Percentiles rank a stretch among this genome's conserved stretches.
Evolutionary conservation across 1,140 invertebrate genomes (phyloP).

Genomic region (Neodiprion lecontei): DNA sequence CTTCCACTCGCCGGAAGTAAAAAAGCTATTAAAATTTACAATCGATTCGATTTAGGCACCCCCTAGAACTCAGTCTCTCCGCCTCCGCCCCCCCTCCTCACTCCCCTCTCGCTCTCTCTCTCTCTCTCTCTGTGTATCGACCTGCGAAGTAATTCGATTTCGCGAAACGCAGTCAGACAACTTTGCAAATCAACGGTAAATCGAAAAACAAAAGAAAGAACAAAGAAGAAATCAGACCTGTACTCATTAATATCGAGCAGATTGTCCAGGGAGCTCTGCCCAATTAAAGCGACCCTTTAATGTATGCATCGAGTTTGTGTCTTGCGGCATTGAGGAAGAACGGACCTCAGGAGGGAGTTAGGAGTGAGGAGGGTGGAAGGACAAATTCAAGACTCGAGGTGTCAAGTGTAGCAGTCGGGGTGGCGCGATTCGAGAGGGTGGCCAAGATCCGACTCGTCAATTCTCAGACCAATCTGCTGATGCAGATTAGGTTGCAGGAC

Average conservation of each 20-base stretch:
- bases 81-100: not conserved
- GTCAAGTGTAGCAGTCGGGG: constrained; percentile 14
- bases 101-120: constrained; percentile 9
- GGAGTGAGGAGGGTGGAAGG: constrained; percentile 21
- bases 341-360: constrained; percentile 8
- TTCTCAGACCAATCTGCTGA: constrained; percentile 61
- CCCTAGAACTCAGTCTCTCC: not conserved
- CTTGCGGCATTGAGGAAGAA: constrained; percentile 30
- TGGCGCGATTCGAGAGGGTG: not conserved
- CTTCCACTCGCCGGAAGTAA: too few species aligned
- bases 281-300: constrained; percentile 54
- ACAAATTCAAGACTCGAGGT: constrained; percentile 16
- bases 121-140: not conserved
- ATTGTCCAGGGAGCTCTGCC: constrained; percentile 35
- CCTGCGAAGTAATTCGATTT: not conserved
- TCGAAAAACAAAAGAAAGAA: not conserved
- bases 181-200: not conserved
- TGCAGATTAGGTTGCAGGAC: constrained; percentile 51
- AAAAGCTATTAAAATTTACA: too few species aligned
- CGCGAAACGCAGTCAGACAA: not conserved
- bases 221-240: not conserved
- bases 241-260: constrained; percentile 1
- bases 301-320: constrained; percentile 58
- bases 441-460: constrained; percentile 42
- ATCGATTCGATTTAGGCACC: too few species aligned